Evolutionary conservation across 2,113 vertebrate genomes (phyloP).

Genomic region (Nesoenas mayeri): DNA sequence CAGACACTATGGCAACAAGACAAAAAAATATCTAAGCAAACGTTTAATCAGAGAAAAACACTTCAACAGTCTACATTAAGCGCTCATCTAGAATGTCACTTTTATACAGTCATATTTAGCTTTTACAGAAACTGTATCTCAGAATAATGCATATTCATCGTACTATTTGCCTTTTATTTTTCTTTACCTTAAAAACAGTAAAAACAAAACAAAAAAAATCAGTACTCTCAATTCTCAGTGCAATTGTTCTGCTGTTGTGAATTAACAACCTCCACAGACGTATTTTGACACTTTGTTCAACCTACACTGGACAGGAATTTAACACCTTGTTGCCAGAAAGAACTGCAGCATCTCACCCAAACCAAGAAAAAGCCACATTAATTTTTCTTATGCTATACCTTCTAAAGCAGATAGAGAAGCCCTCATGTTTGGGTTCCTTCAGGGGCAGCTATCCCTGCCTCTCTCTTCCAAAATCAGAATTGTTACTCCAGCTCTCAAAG

Average conservation of each 20-base stretch:
- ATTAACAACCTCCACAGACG: background rate
- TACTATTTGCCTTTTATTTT: background rate
- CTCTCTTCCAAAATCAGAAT: accelerated
- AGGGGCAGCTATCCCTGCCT: background rate
- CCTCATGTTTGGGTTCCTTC: background rate
- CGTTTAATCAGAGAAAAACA: background rate
- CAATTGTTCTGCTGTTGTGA: background rate
- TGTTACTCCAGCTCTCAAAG: background rate
- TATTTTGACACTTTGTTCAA: background rate
- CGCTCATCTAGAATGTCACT: background rate
- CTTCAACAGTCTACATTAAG: background rate
- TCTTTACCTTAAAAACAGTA: background rate
- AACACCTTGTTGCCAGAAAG: background rate
- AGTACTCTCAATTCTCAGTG: background rate
- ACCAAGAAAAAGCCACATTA: background rate
- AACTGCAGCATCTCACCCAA: background rate
- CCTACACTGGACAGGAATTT: background rate
- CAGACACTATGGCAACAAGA: background rate
- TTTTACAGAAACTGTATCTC: background rate
- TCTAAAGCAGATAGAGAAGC: background rate
- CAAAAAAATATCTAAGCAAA: background rate
- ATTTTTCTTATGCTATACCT: background rate
- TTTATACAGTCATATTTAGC: background rate
- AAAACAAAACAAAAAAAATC: background rate
- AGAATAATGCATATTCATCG: background rate